A percentile compares a stretch with the other conserved stretches of the same genome.
Evolutionary conservation across 2,888 invertebrate species (phyloP).

Genomic region (Fabriciana adippe): DNA sequence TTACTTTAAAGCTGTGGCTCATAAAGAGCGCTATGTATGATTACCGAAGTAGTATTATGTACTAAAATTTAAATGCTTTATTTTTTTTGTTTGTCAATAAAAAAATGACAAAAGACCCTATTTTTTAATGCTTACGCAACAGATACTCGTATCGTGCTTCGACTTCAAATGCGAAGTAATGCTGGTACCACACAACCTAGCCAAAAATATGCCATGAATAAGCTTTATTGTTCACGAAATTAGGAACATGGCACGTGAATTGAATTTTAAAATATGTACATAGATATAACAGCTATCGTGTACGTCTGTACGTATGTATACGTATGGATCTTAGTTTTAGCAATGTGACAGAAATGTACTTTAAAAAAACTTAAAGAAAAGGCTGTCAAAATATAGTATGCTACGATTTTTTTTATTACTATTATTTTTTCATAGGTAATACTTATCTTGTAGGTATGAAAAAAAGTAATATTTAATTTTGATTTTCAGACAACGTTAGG

Average conservation of each 20-base stretch:
- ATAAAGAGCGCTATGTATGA: too few relatives aligned
- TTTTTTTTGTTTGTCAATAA: neutral
- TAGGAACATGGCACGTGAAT: conserved; percentile 4
- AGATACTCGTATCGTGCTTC: neutral
- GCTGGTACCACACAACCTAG: conserved; percentile 4
- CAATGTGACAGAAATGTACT: too few relatives aligned
- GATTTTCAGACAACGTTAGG: neutral
- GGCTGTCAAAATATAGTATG: too few relatives aligned
- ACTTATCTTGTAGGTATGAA: too few relatives aligned
- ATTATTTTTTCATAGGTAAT: too few relatives aligned
- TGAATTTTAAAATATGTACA: conserved; percentile 9
- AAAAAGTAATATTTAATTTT: too few relatives aligned
- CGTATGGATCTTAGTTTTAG: neutral
- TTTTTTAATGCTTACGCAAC: conserved; percentile 4
- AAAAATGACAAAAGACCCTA: neutral
- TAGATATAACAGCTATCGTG: neutral
- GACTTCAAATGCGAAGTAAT: conserved; percentile 5
- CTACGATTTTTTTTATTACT: too few relatives aligned
- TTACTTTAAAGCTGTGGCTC: too few relatives aligned
- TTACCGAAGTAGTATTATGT: too few relatives aligned
- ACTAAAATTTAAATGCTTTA: too few relatives aligned
- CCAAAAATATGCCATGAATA: conserved; percentile 17
- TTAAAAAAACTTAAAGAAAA: too few relatives aligned
- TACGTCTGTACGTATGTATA: neutral
- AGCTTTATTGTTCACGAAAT: conserved; percentile 22